Evolutionary conservation across 1,140 invertebrate genomes (phyloP), one percentile per base, ranked within the genome.

Genomic region (Tribolium madens): DNA sequence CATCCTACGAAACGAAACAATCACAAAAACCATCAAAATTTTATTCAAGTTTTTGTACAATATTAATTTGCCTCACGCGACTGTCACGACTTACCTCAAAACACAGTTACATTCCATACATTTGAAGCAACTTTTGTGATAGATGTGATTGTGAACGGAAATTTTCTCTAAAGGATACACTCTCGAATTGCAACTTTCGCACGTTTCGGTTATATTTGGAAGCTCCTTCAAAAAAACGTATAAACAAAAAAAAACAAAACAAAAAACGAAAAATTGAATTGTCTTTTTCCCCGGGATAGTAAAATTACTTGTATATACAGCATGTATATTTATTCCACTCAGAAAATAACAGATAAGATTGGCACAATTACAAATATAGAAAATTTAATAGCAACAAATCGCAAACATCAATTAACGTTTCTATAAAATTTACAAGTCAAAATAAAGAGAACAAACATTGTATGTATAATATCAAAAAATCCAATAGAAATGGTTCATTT

Each of bases 151-250:
- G 83, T 92, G 91, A 46, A 92, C 92, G 82, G 94, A 93, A 46
- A 94, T 88, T 86, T 93, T 93, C 85, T 95, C 94, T 88, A 95
- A 88, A 5, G 92, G 92, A 86, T 95, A 95, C 17, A 95, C 93
- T 78, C 90, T 91, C 84, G 91, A 92, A 73, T 90, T 87, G 85
- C 94, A 95, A 79, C 90, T 89, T 76, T 91, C 89, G 83, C 94
- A 95, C 48, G 89, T 87, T 82, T 93, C 93, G 77, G 87, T 85
- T 78, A 87, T 87, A 76, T 87, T 89, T 50, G 89, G 86, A 81
- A 78, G 80, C 69, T 84, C 79, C 78, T 77, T 76, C 77, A 77
- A 31, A 18, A 60, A 73, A 73, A 73, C 7, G 10, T 15, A 47
- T 31, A 46, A 69, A 69, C 15, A 31, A 68, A 68, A 2, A 36